phyloP scores from a whole-genome alignment of 2,797 vertebrate species.

The Halcyon leucocephala region DNA sequence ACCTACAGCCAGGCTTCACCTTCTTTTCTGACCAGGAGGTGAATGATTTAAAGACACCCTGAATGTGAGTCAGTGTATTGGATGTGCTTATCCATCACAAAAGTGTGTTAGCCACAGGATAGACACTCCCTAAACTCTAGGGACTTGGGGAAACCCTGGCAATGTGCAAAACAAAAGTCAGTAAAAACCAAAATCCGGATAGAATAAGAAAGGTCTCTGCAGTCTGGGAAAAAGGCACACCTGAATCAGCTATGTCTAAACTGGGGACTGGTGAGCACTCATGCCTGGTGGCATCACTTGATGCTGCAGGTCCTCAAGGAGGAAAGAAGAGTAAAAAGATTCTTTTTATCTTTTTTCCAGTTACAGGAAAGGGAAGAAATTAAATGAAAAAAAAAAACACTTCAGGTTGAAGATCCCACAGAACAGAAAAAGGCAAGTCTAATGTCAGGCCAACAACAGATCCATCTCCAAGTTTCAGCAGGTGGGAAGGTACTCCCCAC shows the following conservation, averaged over 20 bases:
- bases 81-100: not conserved
- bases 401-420: not conserved
- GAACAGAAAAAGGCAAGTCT: not conserved
- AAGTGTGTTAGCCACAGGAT: not conserved
- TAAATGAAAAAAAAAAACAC: not conserved
- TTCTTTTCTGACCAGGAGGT: not conserved
- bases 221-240: not conserved
- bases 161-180: not conserved
- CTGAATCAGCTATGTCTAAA: not conserved
- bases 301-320: not conserved
- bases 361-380: not conserved
- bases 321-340: not conserved
- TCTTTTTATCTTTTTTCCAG: not conserved
- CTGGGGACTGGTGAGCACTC: rapidly evolving
- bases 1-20: not conserved
- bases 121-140: not conserved
- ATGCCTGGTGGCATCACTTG: not conserved
- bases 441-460: not conserved
- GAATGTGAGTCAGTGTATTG: not conserved
- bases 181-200: not conserved
- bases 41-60: not conserved
- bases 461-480: not conserved
- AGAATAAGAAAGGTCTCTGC: not conserved
- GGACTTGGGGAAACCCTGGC: not conserved
- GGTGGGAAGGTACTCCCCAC: not conserved